Conservation (phyloP, 2,888 invertebrate species). For the Heliconius sara region DNA sequence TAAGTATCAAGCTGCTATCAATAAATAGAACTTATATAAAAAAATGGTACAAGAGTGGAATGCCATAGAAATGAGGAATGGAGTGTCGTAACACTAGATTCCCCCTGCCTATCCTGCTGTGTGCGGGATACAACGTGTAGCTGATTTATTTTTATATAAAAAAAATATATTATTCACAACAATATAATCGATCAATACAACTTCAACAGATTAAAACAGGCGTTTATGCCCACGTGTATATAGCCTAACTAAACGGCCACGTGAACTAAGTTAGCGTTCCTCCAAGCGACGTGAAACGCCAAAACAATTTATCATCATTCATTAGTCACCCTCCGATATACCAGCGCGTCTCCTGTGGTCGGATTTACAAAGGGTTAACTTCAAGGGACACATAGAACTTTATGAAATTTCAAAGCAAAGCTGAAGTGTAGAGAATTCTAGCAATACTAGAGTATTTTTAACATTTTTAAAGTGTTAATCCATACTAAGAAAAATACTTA, state of each 20-base stretch:
- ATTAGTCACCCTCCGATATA: constrained; percentile 61
- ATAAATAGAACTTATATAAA: too few relatives aligned
- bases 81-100: too few relatives aligned
- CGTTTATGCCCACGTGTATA: constrained; percentile 17
- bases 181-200: not conserved
- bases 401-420: constrained; percentile 26
- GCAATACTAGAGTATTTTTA: too few relatives aligned
- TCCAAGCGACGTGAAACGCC: constrained; percentile 39
- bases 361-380: constrained; percentile 73
- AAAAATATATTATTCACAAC: not conserved
- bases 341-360: constrained; percentile 56
- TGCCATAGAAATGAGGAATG: too few relatives aligned
- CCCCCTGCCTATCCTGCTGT: too few relatives aligned
- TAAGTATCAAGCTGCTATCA: too few relatives aligned
- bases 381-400: constrained; percentile 54
- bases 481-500: too few relatives aligned
- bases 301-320: constrained; percentile 78
- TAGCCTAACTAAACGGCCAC: constrained; percentile 22
- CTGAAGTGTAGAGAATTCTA: not conserved
- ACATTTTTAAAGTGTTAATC: too few relatives aligned
- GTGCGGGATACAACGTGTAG: too few relatives aligned
- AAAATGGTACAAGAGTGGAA: too few relatives aligned
- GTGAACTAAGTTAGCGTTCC: constrained; percentile 43
- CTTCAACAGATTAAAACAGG: constrained; percentile 8
- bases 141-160: not conserved